Percentiles rank a stretch among this genome's conserved stretches.
Evolutionary conservation across 2,113 vertebrate genomes (phyloP).

Genomic region (Butorides virescens): DNA sequence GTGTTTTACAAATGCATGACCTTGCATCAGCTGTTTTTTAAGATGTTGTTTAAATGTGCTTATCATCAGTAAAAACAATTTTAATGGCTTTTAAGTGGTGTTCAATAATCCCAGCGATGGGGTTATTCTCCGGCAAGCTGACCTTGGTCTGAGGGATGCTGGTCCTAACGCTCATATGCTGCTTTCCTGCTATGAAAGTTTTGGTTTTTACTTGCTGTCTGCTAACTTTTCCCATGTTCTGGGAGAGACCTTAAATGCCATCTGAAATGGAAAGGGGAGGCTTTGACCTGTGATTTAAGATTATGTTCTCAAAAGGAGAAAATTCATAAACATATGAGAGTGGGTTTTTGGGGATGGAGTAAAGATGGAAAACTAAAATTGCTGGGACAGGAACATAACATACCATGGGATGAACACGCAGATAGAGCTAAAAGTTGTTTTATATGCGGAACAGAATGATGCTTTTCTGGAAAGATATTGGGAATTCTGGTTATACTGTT

Average conservation of each 20-base stretch:
- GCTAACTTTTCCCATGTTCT: neutral
- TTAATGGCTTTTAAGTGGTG: neutral
- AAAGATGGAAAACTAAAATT: neutral
- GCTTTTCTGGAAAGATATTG: neutral
- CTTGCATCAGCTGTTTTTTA: neutral
- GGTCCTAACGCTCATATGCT: rapidly evolving
- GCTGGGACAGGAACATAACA: neutral
- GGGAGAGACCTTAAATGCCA: neutral
- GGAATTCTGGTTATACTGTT: neutral
- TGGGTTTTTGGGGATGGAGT: neutral
- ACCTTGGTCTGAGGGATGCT: neutral
- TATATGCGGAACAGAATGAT: neutral
- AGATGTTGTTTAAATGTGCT: neutral
- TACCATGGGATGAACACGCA: neutral
- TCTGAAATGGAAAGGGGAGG: neutral
- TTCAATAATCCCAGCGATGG: neutral
- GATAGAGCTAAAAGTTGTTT: neutral
- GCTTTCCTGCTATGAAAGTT: neutral
- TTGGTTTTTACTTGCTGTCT: neutral
- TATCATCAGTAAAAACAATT: neutral
- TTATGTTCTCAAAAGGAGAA: neutral
- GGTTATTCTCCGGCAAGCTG: neutral
- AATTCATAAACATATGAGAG: rapidly evolving
- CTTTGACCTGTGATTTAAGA: neutral
- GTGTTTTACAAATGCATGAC: neutral